A percentile compares a stretch with the other conserved stretches of the same genome.
Evolutionary conservation across 1,140 invertebrate genomes (phyloP).

Genomic region (Notospermus geniculatus): DNA sequence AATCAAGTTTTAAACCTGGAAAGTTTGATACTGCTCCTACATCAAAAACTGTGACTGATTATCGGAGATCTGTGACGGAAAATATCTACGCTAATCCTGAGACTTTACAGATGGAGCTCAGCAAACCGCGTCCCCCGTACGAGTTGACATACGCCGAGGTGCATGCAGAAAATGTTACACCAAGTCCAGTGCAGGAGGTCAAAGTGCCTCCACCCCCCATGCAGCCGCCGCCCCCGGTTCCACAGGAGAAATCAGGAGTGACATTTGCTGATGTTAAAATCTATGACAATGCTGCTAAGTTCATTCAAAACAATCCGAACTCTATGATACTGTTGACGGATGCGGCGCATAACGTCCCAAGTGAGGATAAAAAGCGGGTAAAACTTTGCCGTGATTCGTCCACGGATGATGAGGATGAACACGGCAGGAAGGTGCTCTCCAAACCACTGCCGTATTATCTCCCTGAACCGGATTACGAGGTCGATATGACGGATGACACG

Average conservation of each 20-base stretch:
- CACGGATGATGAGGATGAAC: not conserved
- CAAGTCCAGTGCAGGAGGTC: not conserved
- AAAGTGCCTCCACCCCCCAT: not conserved
- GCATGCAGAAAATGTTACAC: conserved; percentile 23
- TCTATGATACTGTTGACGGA: conserved; percentile 47
- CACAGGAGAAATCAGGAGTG: conserved; percentile 19
- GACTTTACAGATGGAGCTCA: conserved; percentile 16
- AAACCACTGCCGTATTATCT: not conserved
- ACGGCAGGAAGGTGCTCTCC: not conserved
- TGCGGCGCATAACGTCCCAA: conserved; percentile 21
- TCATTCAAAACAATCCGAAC: conserved; percentile 48
- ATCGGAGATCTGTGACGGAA: conserved; percentile 13
- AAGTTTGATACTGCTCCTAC: conserved; percentile 35
- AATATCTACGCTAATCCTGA: conserved; percentile 30
- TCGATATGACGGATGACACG: too few relatives aligned
- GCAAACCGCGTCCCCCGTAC: not conserved
- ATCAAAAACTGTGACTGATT: not conserved
- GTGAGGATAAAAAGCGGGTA: conserved; percentile 4
- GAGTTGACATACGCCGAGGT: conserved; percentile 9
- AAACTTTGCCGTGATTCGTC: too few relatives aligned
- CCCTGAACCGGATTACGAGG: conserved; percentile 1
- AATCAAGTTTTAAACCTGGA: conserved; percentile 52
- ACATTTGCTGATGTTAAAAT: conserved; percentile 48
- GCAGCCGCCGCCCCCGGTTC: not conserved
- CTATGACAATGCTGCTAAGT: conserved; percentile 39